Base-by-base conservation (phyloP, 1,140 invertebrate genomes). In the Harlomillsia oculata region DNA sequence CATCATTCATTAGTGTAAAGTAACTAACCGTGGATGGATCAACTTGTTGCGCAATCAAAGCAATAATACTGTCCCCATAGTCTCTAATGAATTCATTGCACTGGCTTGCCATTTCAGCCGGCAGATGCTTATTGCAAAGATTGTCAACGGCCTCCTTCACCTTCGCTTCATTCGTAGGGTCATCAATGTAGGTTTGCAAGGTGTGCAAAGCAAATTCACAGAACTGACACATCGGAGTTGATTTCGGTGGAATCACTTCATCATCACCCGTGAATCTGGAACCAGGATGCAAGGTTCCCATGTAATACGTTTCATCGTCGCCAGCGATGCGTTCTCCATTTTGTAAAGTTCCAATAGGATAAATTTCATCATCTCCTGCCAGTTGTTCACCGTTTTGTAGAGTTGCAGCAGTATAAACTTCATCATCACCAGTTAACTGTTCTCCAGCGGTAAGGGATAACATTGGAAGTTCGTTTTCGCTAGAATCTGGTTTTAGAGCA, bases 131-230 rank as follows among this genome's bases (percentile, higher is more conserved):
- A 16, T 73, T 69, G 67, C 89, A 92, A 5, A 83, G 76, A 49
- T 77, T 76, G 48, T 79, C 76, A 1, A 91, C 77, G 1, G 74
- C 69, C 8, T 76, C 62, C 64, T 82, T 82, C 16, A 87, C 75
- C 65, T 82, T 68, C 8, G 77, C 72, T 81, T 85, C 83, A 20
- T 78, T 82, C 23, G 71, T 71, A 13, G 81, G 79, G 62, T 81
- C 74, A 40, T 82, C 82, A 39, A 91, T 74, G 9, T 77, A 74
- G 54, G 83, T 74, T 69, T 90, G 85, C 43, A 91, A 59, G 58
- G 82, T 84, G 69, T 89, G 84, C 40, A 92, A 69, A 66, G 87
- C 75, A 72, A 87, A 89, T 73, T 89, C 81, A 69, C 89, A 92
- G 63, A 90, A 76, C 28, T 80, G 77, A 72, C 89, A 92, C 0